A percentile compares a stretch with the other conserved stretches of the same genome.
Evolutionary conservation across 1,140 invertebrate genomes (phyloP).

Genomic region (Monochamus saltuarius): DNA sequence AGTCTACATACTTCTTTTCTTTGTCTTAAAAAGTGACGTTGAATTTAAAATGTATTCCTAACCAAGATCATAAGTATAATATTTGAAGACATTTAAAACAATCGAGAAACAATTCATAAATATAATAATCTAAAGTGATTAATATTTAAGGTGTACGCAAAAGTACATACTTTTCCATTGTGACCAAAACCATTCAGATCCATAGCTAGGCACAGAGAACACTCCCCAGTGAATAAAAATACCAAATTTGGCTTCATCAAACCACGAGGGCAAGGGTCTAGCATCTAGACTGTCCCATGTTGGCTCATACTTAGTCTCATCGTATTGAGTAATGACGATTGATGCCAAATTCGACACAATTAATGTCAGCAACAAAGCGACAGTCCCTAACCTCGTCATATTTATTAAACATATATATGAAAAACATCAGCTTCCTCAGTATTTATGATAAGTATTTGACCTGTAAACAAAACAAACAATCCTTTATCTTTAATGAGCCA

Average conservation of each 20-base stretch:
- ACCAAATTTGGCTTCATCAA: slow-evolving; percentile 85
- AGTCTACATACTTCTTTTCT: slow-evolving; percentile 50
- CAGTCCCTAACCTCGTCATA: too few relatives aligned
- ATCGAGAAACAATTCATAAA: too few relatives aligned
- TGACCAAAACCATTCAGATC: slow-evolving; percentile 87
- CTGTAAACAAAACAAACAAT: too few relatives aligned
- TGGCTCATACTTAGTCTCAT: slow-evolving; percentile 56
- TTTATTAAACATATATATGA: too few relatives aligned
- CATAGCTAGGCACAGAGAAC: slow-evolving; percentile 83
- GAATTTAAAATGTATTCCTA: background rate
- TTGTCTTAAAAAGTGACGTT: slow-evolving; percentile 8
- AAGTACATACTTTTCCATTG: slow-evolving; percentile 66
- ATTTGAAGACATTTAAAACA: background rate
- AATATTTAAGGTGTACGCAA: background rate
- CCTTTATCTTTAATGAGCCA: too few relatives aligned
- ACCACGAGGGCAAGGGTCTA: slow-evolving; percentile 83
- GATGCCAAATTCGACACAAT: too few relatives aligned
- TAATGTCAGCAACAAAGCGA: too few relatives aligned
- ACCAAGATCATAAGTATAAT: background rate
- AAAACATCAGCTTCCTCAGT: too few relatives aligned
- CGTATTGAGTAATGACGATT: too few relatives aligned
- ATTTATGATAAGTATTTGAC: too few relatives aligned
- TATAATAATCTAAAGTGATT: too few relatives aligned
- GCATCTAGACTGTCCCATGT: slow-evolving; percentile 83
- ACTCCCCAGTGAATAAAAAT: slow-evolving; percentile 95